Percentiles rank a stretch among this genome's conserved stretches.
These are phyloP conservation scores for Ericerus pela DNA, from an alignment of 1,140 invertebrate species.

Conservation along the genomic window DNA sequence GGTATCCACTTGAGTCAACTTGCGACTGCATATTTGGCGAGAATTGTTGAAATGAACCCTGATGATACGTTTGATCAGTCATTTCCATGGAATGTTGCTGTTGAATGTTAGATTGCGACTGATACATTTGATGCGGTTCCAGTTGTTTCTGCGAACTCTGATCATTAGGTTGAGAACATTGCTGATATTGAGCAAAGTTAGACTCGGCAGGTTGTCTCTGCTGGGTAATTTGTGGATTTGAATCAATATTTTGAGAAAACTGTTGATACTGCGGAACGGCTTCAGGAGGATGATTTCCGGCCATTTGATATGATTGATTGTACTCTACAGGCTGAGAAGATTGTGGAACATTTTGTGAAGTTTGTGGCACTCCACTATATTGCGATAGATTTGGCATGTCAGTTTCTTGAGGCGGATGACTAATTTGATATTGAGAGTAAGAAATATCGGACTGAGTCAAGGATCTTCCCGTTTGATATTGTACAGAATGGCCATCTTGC, in stretches of 20 bases:
- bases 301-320: background rate
- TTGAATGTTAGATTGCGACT: background rate
- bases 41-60: too few species aligned
- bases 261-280: background rate
- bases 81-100: too few species aligned
- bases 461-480: too few species aligned
- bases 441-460: too few species aligned
- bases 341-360: background rate
- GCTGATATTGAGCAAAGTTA: background rate
- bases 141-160: background rate
- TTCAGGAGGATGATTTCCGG: too few species aligned
- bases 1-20: background rate
- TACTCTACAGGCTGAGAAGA: background rate
- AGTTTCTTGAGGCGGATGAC: too few species aligned
- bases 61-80: too few species aligned
- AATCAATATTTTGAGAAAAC: background rate
- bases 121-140: background rate
- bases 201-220: background rate
- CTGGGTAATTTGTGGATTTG: background rate
- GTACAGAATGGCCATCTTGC: too few species aligned
- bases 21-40: background rate
- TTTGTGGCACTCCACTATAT: too few species aligned
- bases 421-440: too few species aligned
- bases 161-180: background rate
- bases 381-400: too few species aligned